Base-by-base conservation (phyloP, 2,888 invertebrate species). In the Ariolimax columbianus region DNA sequence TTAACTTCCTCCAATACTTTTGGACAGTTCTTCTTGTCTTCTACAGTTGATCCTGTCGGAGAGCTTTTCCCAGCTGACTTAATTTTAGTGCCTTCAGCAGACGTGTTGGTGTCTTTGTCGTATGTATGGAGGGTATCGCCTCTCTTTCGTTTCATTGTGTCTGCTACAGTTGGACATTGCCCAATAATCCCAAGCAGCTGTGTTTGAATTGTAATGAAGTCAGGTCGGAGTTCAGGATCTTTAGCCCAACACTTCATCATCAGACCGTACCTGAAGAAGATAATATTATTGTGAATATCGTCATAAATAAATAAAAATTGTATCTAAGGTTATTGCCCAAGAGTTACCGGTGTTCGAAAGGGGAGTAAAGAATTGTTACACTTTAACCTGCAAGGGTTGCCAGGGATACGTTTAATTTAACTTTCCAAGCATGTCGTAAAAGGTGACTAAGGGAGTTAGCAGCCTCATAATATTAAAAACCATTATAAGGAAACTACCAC, bases 231-330 rank as follows among this genome's bases (percentile, higher is more conserved):
- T 38, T 47, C 43, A 0, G 87, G 87, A 14, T 86, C 72, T 30
- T 84, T 72, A n/a, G 82, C 77, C 87, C 87, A 87, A 77, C 87
- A 87, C 51, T 73, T 19, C 78, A 86, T 82, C 87, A 87, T 86
- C 55, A 87, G 82, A 40, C 40, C 66, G 68, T 86, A 87, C 33
- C 87, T 87, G 83, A 55, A 77, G 11, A 40, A 0, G 4, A 51
- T 23, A 68, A 33, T 59, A 38, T 36, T 33, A 55, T 55, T 6
- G 17, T 3, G 17, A 55, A 14, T 55, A 55, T 19, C 2, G 3
- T 17, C 7, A 55, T 14, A 55, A 55, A 55, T 55, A 14, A 2
- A 55, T 55, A 2, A 55, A 2, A 17, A 19, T 2, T 17, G 2
- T 14, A 14, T 55, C 17, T 47, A 47, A n/a, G n/a, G n/a, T n/a